Conservation (phyloP, 2,888 invertebrate genomes). For the Acrobasis suavella region DNA sequence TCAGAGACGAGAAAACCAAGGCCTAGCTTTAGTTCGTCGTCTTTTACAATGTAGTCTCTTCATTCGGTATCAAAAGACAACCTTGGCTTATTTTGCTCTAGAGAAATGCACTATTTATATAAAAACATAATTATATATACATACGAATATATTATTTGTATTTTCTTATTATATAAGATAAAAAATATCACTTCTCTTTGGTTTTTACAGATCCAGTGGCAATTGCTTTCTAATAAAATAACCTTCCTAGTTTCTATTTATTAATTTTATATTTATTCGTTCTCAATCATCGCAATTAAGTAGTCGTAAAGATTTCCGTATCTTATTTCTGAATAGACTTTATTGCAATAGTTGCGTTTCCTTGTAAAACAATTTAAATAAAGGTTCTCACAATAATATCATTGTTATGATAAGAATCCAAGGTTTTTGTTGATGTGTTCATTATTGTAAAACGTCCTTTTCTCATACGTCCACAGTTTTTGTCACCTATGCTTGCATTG, state of each 20-base stretch:
- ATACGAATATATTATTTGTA: background rate
- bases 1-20: background rate
- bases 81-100: background rate
- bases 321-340: background rate
- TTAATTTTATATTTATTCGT: background rate
- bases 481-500: background rate
- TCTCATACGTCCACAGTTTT: background rate
- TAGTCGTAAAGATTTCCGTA: background rate
- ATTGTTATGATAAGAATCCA: conserved; percentile 13
- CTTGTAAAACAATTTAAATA: conserved; percentile 5
- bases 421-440: conserved; percentile 18
- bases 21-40: background rate
- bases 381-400: conserved; percentile 13
- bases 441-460: conserved; percentile 12
- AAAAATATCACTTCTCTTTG: background rate
- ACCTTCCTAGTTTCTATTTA: background rate
- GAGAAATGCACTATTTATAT: background rate
- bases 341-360: background rate
- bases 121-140: background rate
- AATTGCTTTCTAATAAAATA: too few species aligned
- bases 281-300: background rate
- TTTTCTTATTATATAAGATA: background rate
- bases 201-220: too few species aligned
- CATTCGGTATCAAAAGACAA: conserved; percentile 8
- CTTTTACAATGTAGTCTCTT: background rate